Base-by-base conservation (phyloP, 2,888 invertebrate genomes). In the Leptura quadrifasciata region DNA sequence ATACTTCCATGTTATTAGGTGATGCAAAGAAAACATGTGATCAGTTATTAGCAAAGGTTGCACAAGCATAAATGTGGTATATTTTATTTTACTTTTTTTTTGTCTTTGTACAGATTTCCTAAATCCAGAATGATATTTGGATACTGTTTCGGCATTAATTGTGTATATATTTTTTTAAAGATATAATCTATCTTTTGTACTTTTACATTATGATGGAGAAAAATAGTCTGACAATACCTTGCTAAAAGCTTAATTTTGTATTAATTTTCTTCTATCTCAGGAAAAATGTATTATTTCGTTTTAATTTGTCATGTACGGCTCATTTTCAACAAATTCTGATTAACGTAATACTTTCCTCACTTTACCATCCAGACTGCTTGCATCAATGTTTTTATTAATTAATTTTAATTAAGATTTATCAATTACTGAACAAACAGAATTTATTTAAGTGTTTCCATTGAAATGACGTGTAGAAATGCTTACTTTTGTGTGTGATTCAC, bases 1-100 rank as follows among this genome's bases (percentile, higher is more conserved):
- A 97, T 90, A 96, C 96, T 0, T 91, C 93, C 64, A 94, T 97
- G 97, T 91, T 97, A 86, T 91, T 97, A 24, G 97, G 97, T 54
- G 97, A 97, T 87, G 97, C 97, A 68, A 97, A 97, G 92, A 96
- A 96, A 88, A 96, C 96, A 8, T 97, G 96, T 87, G 96, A 97
- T 87, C 93, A 94, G 12, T 91, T 97, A 15, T 91, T 97, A 65
- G 90, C 91, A 24, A 93, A 93, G 86, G 93, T 96, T 68, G 90
- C 77, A 75, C 84, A 63, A 76, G 83, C 69, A 55, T 78, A 76
- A 75, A 72, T 79, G 71, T 73, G 64, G 54, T 80, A 77, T 80
- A 67, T 75, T 69, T 39, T 70, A n/a, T 61, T 64, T 74, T 57
- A 39, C 24, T 31, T 31, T 72, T 76, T 74, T 75, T 78, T 74